Percentiles rank a stretch among this genome's conserved stretches.
Evolutionary conservation across 2,113 vertebrate species (phyloP).

Genomic region (Bettongia penicillata): DNA sequence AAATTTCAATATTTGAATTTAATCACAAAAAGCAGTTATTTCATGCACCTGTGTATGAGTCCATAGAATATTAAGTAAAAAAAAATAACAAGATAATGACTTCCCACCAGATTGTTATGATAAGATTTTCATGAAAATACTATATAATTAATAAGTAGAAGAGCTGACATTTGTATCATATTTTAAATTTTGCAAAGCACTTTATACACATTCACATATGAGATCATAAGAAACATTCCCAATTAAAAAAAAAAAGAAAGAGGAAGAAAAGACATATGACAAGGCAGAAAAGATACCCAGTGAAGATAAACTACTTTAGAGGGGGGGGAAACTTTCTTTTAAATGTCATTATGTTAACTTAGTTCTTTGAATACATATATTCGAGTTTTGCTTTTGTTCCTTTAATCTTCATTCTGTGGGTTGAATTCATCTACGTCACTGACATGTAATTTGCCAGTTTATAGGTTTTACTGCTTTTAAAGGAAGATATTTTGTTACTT

Average conservation of each 20-base stretch:
- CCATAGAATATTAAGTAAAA: not conserved
- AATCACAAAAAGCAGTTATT: not conserved
- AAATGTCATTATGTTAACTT: accelerated
- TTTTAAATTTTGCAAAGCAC: not conserved
- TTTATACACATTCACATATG: not conserved
- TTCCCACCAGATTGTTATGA: not conserved
- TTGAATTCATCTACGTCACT: not conserved
- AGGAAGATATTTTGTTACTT: not conserved
- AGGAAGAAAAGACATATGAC: accelerated
- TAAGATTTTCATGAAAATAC: not conserved
- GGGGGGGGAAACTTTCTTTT: too few species aligned
- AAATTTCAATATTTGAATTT: not conserved
- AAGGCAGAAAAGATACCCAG: not conserved
- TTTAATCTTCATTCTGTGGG: not conserved
- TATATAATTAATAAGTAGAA: not conserved
- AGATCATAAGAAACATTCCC: not conserved
- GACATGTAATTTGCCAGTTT: not conserved
- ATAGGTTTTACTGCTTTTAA: not conserved
- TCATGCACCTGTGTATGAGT: not conserved
- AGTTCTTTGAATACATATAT: not conserved
- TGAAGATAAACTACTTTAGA: not conserved
- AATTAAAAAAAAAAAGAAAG: not conserved
- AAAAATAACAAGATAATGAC: not conserved
- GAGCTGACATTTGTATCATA: not conserved
- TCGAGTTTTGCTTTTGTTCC: not conserved